A percentile compares a stretch with the other conserved stretches of the same genome.
phyloP scores from a whole-genome alignment of 2,888 invertebrate genomes.

The Drosophila lutescens region DNA sequence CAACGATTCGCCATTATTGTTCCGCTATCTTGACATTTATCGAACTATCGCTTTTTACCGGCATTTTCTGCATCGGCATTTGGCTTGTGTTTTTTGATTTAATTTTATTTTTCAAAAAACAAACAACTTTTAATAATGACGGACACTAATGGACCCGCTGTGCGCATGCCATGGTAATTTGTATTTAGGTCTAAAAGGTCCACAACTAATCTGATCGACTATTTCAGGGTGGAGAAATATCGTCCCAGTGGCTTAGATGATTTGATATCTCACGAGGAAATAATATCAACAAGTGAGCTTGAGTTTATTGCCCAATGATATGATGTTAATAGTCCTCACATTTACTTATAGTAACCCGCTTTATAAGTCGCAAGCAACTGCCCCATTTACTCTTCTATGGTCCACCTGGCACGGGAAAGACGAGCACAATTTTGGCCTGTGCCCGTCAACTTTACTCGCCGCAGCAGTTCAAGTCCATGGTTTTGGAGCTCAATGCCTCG shows the following conservation, averaged over 20 bases:
- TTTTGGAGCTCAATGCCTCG: conserved; percentile 97
- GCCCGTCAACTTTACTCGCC: conserved; percentile 96
- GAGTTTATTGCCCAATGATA: background rate
- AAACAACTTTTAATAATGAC: conserved; percentile 76
- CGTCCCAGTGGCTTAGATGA: conserved; percentile 96
- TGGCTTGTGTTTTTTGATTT: background rate
- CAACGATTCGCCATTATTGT: background rate
- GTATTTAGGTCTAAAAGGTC: too few species aligned
- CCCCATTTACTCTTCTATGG: conserved; percentile 99
- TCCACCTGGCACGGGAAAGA: conserved; percentile 99
- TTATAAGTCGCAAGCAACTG: conserved; percentile 95
- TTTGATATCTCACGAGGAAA: conserved; percentile 98
- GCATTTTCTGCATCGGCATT: conserved; percentile 10
- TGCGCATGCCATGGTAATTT: conserved; percentile 34
- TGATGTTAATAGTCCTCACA: background rate
- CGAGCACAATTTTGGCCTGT: conserved; percentile 98
- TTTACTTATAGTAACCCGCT: conserved; percentile 89
- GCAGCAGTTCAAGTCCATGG: conserved; percentile 97
- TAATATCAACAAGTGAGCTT: conserved; percentile 95
- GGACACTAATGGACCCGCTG: conserved; percentile 23
- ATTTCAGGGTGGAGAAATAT: conserved; percentile 97
- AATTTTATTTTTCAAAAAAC: background rate
- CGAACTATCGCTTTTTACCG: conserved; percentile 24
- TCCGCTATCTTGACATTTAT: conserved; percentile 22
- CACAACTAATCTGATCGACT: background rate